Percentiles rank a stretch among this genome's conserved stretches.
Conservation (phyloP, 2,113 vertebrate genomes). For the Apteryx mantelli region DNA sequence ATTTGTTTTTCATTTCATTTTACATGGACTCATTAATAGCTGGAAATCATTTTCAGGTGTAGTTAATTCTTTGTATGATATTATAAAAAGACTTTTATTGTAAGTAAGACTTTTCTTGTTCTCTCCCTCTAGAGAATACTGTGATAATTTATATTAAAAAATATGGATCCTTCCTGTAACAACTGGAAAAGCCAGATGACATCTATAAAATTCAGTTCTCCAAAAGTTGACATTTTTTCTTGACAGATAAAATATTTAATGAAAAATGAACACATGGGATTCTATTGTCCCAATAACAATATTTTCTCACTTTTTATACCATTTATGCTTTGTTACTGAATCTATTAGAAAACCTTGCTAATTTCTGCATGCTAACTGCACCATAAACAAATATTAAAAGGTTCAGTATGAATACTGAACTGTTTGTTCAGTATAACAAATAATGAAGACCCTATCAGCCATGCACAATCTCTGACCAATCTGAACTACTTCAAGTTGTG, state of each 20-base stretch:
- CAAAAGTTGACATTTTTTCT: constrained; percentile 11
- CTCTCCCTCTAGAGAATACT: background rate
- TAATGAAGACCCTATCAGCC: background rate
- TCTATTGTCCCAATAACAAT: background rate
- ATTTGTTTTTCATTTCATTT: background rate
- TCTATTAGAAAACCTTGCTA: background rate
- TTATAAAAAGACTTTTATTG: background rate
- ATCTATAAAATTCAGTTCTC: background rate
- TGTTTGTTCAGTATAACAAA: background rate
- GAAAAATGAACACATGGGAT: background rate
- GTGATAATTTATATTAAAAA: background rate
- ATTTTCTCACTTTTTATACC: background rate
- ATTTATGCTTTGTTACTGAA: background rate
- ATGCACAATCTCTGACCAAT: background rate
- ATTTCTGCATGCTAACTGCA: background rate
- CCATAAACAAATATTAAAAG: background rate
- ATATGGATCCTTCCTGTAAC: background rate
- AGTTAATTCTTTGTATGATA: constrained; percentile 16
- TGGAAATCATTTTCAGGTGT: constrained; percentile 12
- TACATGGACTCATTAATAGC: background rate
- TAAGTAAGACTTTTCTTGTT: background rate
- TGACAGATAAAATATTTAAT: constrained; percentile 26
- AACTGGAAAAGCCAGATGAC: constrained; percentile 30
- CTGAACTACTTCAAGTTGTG: background rate
- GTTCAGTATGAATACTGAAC: background rate